Evolutionary conservation across 2,797 vertebrate genomes (phyloP), one percentile per base, ranked within the genome.

Genomic region (Acanthis flammea): DNA sequence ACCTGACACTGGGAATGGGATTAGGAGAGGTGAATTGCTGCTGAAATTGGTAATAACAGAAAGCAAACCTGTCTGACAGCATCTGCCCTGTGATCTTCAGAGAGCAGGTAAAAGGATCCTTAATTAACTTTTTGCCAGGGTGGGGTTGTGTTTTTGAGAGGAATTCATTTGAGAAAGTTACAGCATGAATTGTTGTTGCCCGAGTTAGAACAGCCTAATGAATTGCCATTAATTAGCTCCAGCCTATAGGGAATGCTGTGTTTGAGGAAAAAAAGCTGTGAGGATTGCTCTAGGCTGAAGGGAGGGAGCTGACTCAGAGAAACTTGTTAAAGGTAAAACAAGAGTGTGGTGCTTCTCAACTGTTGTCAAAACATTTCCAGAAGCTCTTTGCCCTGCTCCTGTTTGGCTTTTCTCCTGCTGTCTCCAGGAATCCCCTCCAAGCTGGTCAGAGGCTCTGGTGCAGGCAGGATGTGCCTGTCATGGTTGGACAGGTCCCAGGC

Each of bases 61-160:
- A 84, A 77, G 79, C 66, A 93, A 95, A 95, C 92, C 92, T 86
- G 94, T 95, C 87, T 95, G 90, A 67, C 91, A 71, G 79, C 79
- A 91, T 86, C 84, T 74, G 63, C 82, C 81, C 65, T 95, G 35
- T 94, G 95, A 90, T 94, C 91, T 96, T 91, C 81, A 66, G 78
- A 21, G 42, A 81, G 75, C 91, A 80, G 78, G 92, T 87, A 83
- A 75, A 92, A 91, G 84, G 57, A 92, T 62, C 37, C 66, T 92
- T 96, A 95, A 95, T 96, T 88, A 94, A 82, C 54, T 58, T 87
- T 60, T 72, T 77, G 76, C 50, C 37, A 54, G 93, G 91, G 96
- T 66, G 94, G 73, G 79, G 95, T 81, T 19, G 16, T 45, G 17
- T 72, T 78, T 92, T 75, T 90, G 45, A 72, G 45, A 41, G 35